These are phyloP conservation scores for Girardinus metallicus DNA, from an alignment of 2,797 vertebrate species.

Conservation along the genomic window DNA sequence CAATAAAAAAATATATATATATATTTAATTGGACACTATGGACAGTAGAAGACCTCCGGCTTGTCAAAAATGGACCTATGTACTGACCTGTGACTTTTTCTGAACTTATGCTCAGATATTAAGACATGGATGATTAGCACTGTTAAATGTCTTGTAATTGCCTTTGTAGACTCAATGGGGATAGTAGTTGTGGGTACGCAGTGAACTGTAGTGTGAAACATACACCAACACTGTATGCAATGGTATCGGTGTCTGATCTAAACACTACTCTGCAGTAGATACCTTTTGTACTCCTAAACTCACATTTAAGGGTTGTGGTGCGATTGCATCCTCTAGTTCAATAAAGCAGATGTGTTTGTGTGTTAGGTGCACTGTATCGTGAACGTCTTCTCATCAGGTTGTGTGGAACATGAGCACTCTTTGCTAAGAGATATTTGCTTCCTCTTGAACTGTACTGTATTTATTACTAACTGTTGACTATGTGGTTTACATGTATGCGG, in stretches of 20 bases:
- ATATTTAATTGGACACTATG: conserved; percentile 8
- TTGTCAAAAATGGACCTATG: conserved; percentile 61
- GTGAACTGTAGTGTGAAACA: conserved; percentile 15
- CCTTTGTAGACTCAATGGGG: conserved; percentile 49
- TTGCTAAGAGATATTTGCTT: conserved; percentile 54
- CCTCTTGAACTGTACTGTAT: conserved; percentile 71
- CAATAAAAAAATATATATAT: not conserved
- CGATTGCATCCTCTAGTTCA: conserved; percentile 12
- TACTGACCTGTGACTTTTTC: conserved; percentile 53
- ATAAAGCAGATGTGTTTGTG: conserved; percentile 27
- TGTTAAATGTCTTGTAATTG: conserved; percentile 44
- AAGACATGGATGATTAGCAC: conserved; percentile 44
- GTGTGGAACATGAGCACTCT: conserved; percentile 49
- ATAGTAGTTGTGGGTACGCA: not conserved
- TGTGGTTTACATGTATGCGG: conserved; percentile 61
- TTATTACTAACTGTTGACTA: conserved; percentile 73
- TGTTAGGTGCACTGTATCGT: conserved; percentile 30
- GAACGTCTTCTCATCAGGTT: conserved; percentile 44
- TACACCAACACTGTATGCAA: conserved; percentile 27
- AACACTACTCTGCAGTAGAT: conserved; percentile 33
- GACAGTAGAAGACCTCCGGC: conserved; percentile 21
- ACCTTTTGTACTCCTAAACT: conserved; percentile 29
- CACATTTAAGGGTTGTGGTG: conserved; percentile 7
- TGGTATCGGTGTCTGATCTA: conserved; percentile 24
- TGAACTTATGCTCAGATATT: conserved; percentile 27